Evolutionary conservation across 2,113 vertebrate genomes (phyloP).

Genomic region (Numenius arquata): DNA sequence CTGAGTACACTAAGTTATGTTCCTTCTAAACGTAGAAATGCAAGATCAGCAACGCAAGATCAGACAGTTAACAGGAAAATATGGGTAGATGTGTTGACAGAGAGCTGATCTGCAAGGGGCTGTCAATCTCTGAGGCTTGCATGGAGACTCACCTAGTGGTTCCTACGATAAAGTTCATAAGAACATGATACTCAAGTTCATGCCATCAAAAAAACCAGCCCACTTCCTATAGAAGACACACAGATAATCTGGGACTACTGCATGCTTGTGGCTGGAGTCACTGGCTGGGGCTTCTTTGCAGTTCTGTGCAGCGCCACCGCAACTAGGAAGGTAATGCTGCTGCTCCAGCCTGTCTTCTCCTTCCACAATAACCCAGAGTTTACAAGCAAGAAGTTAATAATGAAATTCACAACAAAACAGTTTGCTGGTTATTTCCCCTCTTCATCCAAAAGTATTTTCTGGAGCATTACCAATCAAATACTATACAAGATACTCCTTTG

Average conservation of each 20-base stretch:
- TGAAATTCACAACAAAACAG: fast-evolving
- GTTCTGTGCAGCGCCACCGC: fast-evolving
- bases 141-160: not conserved
- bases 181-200: not conserved
- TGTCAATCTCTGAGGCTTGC: not conserved
- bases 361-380: not conserved
- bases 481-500: not conserved
- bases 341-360: not conserved
- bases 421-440: not conserved
- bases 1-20: not conserved
- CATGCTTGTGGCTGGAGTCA: not conserved
- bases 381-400: not conserved
- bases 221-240: not conserved
- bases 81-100: not conserved
- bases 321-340: not conserved
- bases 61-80: not conserved
- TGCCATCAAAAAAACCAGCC: not conserved
- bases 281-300: not conserved
- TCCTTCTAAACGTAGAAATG: not conserved
- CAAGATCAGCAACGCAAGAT: not conserved
- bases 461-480: not conserved
- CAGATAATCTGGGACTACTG: not conserved
- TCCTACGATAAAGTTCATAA: not conserved
- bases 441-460: not conserved
- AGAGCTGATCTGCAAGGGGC: not conserved